These are phyloP conservation scores for Copidosoma floridanum DNA, from an alignment of 1,140 invertebrate genomes.

Conservation along the genomic window DNA sequence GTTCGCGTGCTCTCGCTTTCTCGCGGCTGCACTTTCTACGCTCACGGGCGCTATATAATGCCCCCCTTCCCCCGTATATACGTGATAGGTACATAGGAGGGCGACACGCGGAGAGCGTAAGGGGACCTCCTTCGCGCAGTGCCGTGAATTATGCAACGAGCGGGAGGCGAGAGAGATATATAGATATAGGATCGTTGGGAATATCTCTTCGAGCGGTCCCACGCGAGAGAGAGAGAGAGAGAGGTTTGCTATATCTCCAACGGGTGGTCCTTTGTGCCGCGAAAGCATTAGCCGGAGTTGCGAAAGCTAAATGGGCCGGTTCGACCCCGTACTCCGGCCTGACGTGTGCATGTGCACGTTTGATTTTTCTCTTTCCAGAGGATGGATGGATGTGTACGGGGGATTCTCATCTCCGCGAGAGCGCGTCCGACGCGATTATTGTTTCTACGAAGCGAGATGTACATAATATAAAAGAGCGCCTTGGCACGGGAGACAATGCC, in stretches of 20 bases:
- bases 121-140: background rate
- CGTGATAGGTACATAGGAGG: too few relatives aligned
- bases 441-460: too few relatives aligned
- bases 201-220: constrained; percentile 37
- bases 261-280: constrained; percentile 26
- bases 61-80: too few relatives aligned
- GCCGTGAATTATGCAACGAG: constrained; percentile 29
- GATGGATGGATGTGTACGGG: too few relatives aligned
- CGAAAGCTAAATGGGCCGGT: background rate
- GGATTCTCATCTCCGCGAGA: too few relatives aligned
- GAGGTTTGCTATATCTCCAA: constrained; percentile 20
- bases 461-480: too few relatives aligned
- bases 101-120: constrained; percentile 7
- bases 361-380: background rate
- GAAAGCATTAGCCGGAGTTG: background rate
- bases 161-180: constrained; percentile 23
- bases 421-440: too few relatives aligned
- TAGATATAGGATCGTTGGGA: constrained; percentile 37
- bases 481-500: too few relatives aligned
- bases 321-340: background rate
- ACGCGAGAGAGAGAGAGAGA: constrained; percentile 19
- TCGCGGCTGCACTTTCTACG: constrained; percentile 23
- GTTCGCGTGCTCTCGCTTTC: constrained; percentile 24
- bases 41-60: constrained; percentile 6
- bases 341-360: background rate